Conservation (phyloP, 2,888 invertebrate species). For the Ephialtes manifestator region DNA sequence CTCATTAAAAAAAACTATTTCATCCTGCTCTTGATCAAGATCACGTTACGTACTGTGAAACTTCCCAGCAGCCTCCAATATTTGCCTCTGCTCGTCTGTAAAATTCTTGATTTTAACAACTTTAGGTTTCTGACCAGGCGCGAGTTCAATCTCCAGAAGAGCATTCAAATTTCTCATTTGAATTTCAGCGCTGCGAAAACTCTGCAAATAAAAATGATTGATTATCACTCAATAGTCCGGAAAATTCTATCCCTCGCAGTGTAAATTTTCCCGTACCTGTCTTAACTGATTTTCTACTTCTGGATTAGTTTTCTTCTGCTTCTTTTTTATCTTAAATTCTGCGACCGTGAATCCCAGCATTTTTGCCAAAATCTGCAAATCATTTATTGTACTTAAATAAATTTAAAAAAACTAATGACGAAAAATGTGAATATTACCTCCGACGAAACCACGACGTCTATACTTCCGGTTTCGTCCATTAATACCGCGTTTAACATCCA, state of each 20-base stretch:
- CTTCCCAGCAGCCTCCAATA: not conserved
- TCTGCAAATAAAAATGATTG: constrained; percentile 70
- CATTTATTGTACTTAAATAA: constrained; percentile 12
- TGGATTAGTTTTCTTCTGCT: constrained; percentile 78
- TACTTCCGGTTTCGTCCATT: constrained; percentile 87
- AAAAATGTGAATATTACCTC: constrained; percentile 82
- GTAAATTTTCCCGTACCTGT: constrained; percentile 70
- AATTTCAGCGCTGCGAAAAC: constrained; percentile 77
- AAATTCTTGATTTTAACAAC: constrained; percentile 52
- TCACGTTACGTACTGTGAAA: not conserved
- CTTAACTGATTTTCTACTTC: constrained; percentile 76
- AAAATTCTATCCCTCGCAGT: not conserved
- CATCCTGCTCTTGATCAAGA: not conserved
- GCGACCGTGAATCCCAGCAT: constrained; percentile 78
- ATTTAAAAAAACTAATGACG: not conserved
- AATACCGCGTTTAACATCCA: constrained; percentile 88
- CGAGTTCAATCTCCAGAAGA: constrained; percentile 78
- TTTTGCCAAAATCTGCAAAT: constrained; percentile 78
- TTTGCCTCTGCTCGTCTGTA: constrained; percentile 23
- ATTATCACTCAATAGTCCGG: not conserved
- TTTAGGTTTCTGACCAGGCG: constrained; percentile 66
- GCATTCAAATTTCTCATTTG: constrained; percentile 77
- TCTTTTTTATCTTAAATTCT: constrained; percentile 80
- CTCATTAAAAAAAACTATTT: not conserved
- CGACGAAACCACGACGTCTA: constrained; percentile 88